These are phyloP conservation scores for Stercorarius parasiticus DNA, from an alignment of 2,113 vertebrate species.

Conservation along the genomic window DNA sequence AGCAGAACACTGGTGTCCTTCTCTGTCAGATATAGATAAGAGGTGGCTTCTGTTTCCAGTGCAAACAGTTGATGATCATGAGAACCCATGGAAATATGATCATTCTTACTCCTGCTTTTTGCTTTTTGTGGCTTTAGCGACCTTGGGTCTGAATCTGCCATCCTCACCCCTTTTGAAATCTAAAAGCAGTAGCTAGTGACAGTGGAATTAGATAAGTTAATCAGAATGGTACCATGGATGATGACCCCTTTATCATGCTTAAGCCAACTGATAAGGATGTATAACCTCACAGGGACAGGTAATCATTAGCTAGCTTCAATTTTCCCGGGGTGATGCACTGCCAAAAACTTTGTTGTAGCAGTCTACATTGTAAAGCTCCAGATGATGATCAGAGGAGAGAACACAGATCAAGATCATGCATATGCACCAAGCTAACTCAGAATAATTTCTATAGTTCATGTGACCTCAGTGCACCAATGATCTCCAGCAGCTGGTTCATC, in stretches of 20 bases:
- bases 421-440: not conserved
- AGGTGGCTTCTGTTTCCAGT: not conserved
- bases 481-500: not conserved
- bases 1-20: not conserved
- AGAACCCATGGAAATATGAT: not conserved
- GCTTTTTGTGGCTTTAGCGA: not conserved
- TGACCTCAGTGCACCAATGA: not conserved
- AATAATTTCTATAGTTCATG: not conserved
- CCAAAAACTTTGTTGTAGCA: not conserved
- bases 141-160: not conserved
- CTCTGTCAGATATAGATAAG: not conserved
- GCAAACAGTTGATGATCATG: not conserved
- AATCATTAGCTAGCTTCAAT: conserved; percentile 27
- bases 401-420: not conserved
- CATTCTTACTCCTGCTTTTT: not conserved
- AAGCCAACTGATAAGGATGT: not conserved
- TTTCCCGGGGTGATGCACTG: not conserved
- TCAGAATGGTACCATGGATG: not conserved
- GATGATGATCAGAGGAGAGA: not conserved
- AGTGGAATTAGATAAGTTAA: not conserved
- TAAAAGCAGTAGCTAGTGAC: not conserved
- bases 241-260: not conserved
- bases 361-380: not conserved
- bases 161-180: not conserved
- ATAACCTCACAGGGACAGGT: not conserved